Base-by-base conservation (phyloP, 2,113 vertebrate genomes). In the Arizona elegans region DNA sequence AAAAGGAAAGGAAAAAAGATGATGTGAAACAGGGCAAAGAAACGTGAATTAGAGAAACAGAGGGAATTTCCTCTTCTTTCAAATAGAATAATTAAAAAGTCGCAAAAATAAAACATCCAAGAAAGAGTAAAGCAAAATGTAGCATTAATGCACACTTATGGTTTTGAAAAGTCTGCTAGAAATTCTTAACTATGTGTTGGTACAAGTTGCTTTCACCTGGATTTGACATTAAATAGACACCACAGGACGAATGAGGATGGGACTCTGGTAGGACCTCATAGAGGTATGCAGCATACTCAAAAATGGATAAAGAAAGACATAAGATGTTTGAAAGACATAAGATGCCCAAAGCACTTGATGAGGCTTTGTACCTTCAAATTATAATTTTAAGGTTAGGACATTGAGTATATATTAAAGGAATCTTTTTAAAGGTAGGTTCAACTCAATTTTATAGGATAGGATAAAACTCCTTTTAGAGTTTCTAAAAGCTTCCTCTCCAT, bases 81-180 rank as follows among this genome's bases (percentile, higher is more conserved):
- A 97, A 97, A 96, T 96, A 97, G 94, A 96, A 95, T 94, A 97
- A 97, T 97, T 97, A 97, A 97, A 96, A 97, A 96, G 95, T 92
- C 96, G 95, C 96, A 97, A 96, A 96, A 97, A 96, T 96, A 97
- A 97, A 96, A 95, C 97, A 97, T 95, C 94, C 95, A 38, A 94
- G 91, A 0, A 94, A 92, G 91, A 95, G 91, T 93, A 94, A 95
- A 93, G 95, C 96, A 96, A 96, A 96, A 95, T 93, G 94, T 95
- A 97, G 94, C 92, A 92, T 94, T 95, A 96, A 96, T 93, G 94
- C 95, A 96, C 93, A 93, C 93, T 97, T 97, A 95, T 6, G 94
- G 94, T 93, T 96, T 90, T 91, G 33, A 95, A 89, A 94, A 95
- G 94, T 95, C 95, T 95, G 95, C 95, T 70, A 88, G 92, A 93